Base-by-base conservation (phyloP, 2,797 vertebrate species). In the Momotus momota region DNA sequence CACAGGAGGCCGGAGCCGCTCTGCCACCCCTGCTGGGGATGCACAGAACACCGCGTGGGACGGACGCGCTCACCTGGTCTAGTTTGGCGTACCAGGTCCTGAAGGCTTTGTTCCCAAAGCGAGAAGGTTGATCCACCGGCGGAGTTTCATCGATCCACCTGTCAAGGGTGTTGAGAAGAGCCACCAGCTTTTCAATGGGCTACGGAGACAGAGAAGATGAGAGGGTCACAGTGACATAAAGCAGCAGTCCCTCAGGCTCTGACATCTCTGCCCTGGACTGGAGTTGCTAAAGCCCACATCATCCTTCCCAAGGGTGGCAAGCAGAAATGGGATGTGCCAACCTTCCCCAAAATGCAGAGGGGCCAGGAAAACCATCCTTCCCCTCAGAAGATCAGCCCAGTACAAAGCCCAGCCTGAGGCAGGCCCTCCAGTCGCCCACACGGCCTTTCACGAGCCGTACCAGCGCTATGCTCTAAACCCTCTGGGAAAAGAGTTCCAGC, bases 41-140 rank as follows among this genome's bases (percentile, higher is more conserved):
- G 29, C 62, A 27, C 5, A 20, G 26, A 31, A 55, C 22, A 19
- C 25, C 6, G 10, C 46, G 66, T 0, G 0, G 26, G 26, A 72
- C 51, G 89, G 55, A 81, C 71, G 40, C 0, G 9, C 96, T 96
- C 90, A 98, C 99, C 99, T 99, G 98, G 46, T 99, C 99, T 3
- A 99, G 98, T 95, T 98, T 99, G 97, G 97, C 86, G 0, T 99
- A 99, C 99, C 99, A 99, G 90, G 98, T 99, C 97, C 99, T 99
- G 97, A 98, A 99, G 88, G 99, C 99, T 96, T 99, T 99, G 97
- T 99, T 99, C 65, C 99, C 99, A 58, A 99, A 99, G n/a, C 99
- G 99, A 29, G 99, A 99, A 1, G 99, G 99, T 95, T 99, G 99
- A 97, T 99, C 99, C 52, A 99, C 97, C 0, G 99, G 99, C 0